Base-by-base conservation (phyloP, 2,113 vertebrate species). In the Rhineura floridana region DNA sequence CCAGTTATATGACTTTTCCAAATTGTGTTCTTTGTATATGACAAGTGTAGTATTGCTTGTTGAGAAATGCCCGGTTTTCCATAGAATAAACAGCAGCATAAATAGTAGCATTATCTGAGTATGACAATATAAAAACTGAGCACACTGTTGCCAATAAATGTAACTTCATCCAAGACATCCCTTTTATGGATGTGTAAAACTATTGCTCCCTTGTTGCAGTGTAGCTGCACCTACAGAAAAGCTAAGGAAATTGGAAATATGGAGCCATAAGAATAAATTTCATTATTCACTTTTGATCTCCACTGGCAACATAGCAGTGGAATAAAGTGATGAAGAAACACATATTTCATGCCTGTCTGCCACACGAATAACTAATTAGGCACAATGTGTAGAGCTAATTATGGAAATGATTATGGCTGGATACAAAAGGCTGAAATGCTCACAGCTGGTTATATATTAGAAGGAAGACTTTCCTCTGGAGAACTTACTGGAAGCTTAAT, bases 211-310 rank as follows among this genome's bases (percentile, higher is more conserved):
- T 91, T 86, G 78, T 89, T 90, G 92, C 93, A 63, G 86, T 78
- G 73, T 91, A 93, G 81, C 91, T 93, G 85, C 79, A 91, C 89
- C 88, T 94, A 87, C 91, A 91, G 39, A 91, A 80, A 92, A 73
- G 88, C 78, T 90, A 91, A 92, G 88, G 86, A 91, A 90, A 91
- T 81, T 80, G 76, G 77, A 91, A 93, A 86, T 44, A 62, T 2
- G 17, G 69, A 93, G 23, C 36, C 23, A 82, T 90, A 92, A 92
- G 91, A 88, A 88, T 90, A 93, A 89, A 46, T 55, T 89, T 92
- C 80, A 65, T 95, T 94, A 93, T 90, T 95, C 17, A 70, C 70
- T 89, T 93, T 90, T 89, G n/a, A 90, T 90, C 86, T 93, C 85
- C 85, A 83, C 75, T 91, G 89, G 72, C 83, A 93, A 93, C 89